A percentile compares a stretch with the other conserved stretches of the same genome.
Evolutionary conservation across 2,113 vertebrate species (phyloP).

Genomic region (Myodes glareolus): DNA sequence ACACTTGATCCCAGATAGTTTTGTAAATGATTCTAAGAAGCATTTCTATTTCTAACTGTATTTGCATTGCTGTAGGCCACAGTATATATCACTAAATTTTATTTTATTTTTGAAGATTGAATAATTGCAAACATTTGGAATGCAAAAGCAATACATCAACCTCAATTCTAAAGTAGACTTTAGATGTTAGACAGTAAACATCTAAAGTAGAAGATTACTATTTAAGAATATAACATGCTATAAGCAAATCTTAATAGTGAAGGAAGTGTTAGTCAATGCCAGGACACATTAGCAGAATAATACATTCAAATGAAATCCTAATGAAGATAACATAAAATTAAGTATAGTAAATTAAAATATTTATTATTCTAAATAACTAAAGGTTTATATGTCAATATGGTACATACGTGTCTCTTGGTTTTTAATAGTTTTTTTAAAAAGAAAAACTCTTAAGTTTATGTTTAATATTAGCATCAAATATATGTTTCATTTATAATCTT

Average conservation of each 20-base stretch:
- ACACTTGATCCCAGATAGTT: not conserved
- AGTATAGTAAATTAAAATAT: not conserved
- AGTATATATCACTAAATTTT: not conserved
- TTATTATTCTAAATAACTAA: not conserved
- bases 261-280: not conserved
- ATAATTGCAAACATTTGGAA: not conserved
- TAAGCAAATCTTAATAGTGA: not conserved
- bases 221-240: not conserved
- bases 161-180: not conserved
- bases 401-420: too few relatives aligned
- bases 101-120: not conserved
- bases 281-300: not conserved
- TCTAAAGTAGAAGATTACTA: not conserved
- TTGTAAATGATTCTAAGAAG: slow-evolving; percentile 10
- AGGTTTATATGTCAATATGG: not conserved
- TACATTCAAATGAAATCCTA: not conserved
- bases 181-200: not conserved
- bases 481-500: too few relatives aligned
- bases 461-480: too few relatives aligned
- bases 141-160: not conserved
- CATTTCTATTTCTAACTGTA: not conserved
- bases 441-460: too few relatives aligned
- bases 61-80: not conserved
- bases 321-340: not conserved
- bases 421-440: too few relatives aligned